Base-by-base conservation (phyloP, 2,888 invertebrate genomes). In the Neelides folsomi region DNA sequence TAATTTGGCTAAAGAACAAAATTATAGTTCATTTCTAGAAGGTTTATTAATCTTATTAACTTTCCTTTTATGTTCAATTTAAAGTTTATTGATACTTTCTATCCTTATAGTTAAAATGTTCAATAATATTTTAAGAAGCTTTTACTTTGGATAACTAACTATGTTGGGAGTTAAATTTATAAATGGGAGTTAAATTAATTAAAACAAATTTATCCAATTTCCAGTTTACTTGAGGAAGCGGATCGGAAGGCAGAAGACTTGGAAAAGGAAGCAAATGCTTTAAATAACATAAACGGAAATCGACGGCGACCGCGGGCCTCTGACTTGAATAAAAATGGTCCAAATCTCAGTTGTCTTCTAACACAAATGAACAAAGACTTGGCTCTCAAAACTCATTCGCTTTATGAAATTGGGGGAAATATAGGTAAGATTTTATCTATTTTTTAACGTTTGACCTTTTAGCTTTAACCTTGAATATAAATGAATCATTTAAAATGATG, bases 381-480 rank as follows among this genome's bases (percentile, higher is more conserved):
- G 53, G 69, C 70, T 12, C 62, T 71, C 5, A 66, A 67, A 51
- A 70, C 69, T 15, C 71, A 72, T 62, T 69, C 69, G 49, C 65
- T 76, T 38, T 75, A 71, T 60, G 75, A 76, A 66, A 68, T 72
- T 44, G 75, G 76, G 40, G 76, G 76, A 40, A 76, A 76, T 66
- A 74, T 76, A 52, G 74, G 75, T 75, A 65, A 66, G 69, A 27
- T 5, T 27, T n/a, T n/a, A n/a, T n/a, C n/a, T n/a, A n/a, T n/a
- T n/a, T n/a, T n/a, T n/a, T n/a, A n/a, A n/a, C n/a, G n/a, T n/a
- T n/a, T n/a, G n/a, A n/a, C n/a, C n/a, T n/a, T n/a, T n/a, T n/a
- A n/a, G n/a, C n/a, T n/a, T n/a, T n/a, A n/a, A n/a, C n/a, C n/a
- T n/a, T n/a, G n/a, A n/a, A n/a, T n/a, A n/a, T n/a, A n/a, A n/a